These are phyloP conservation scores for Apamea sordens DNA, from an alignment of 2,888 invertebrate genomes.

Conservation along the genomic window DNA sequence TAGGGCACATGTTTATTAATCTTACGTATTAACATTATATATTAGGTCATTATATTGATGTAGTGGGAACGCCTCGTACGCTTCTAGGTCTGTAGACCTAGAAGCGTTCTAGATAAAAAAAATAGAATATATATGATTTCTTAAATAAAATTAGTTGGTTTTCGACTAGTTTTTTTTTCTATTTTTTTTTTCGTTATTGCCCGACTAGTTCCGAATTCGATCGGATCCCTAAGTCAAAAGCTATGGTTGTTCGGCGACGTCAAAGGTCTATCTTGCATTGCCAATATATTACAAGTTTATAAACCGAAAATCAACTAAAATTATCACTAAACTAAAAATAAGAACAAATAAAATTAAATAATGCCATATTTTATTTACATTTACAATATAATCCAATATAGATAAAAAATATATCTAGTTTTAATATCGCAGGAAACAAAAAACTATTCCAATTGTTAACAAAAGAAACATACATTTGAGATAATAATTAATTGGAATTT, in stretches of 20 bases:
- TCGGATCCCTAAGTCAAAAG: not conserved
- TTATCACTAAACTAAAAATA: slow-evolving; percentile 50
- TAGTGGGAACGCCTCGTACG: slow-evolving; percentile 24
- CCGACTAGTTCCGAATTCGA: not conserved
- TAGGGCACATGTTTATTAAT: not conserved
- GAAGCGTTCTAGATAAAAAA: slow-evolving; percentile 43
- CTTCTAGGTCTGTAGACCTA: slow-evolving; percentile 17
- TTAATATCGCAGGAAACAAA: slow-evolving; percentile 66
- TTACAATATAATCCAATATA: slow-evolving; percentile 66
- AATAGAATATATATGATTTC: slow-evolving; percentile 33
- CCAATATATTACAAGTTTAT: not conserved
- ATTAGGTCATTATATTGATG: not conserved
- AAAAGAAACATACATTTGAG: slow-evolving; percentile 44
- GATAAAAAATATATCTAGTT: slow-evolving; percentile 62
- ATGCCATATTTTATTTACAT: slow-evolving; percentile 69
- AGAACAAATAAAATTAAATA: slow-evolving; percentile 63
- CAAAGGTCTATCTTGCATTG: not conserved
- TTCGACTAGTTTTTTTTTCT: not conserved
- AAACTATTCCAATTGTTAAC: slow-evolving; percentile 48
- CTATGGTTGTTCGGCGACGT: not conserved
- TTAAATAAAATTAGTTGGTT: slow-evolving; percentile 17
- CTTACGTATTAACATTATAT: slow-evolving; percentile 11
- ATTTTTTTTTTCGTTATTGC: not conserved
- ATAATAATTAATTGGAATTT: slow-evolving; percentile 47
- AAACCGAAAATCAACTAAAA: slow-evolving; percentile 18